Evolutionary conservation across 1,140 invertebrate genomes (phyloP), one percentile per base, ranked within the genome.

Genomic region (Drosophila serrata): DNA sequence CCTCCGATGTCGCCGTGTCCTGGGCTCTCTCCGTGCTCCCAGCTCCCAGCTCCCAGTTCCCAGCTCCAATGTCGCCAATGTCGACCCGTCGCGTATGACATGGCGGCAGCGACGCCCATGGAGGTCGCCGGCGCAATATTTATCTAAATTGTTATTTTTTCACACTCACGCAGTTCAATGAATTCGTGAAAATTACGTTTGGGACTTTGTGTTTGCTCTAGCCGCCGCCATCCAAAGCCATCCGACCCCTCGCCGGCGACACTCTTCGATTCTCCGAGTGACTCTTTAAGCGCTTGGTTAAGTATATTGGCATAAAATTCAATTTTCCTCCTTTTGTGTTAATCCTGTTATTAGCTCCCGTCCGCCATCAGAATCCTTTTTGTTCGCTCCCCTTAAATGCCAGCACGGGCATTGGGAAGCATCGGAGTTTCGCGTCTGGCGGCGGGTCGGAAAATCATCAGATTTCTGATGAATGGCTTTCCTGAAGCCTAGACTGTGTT

Each of bases 121-220:
- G 85, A 85, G 85, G 85, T 88, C 81, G 85, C 78, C 85, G 81
- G 80, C 86, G 87, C 91, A 91, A 88, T 92, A 80, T 92, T 92
- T 92, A 92, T 92, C 91, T 92, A 92, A 92, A 90, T 92, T 92
- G 91, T 92, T 92, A 92, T 92, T 92, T 92, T n/a, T 92, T 92
- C 91, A 92, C 91, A 92, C 91, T 92, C 82, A 88, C 91, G 91
- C 91, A 92, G 91, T 92, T 92, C 91, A 92, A 91, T 92, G 91
- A 92, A 90, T 92, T 92, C 86, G 87, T 90, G 91, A 81, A 91
- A 92, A 92, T 92, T 92, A 92, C 91, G 91, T 92, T 92, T 91
- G 91, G 91, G 91, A 92, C 87, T 92, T 84, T 86, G 90, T 91
- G 90, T 91, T 91, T 91, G 82, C 73, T 86, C 51, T 55, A 13